Base-by-base conservation (phyloP, 2,113 vertebrate genomes). In the Nanorana parkeri region DNA sequence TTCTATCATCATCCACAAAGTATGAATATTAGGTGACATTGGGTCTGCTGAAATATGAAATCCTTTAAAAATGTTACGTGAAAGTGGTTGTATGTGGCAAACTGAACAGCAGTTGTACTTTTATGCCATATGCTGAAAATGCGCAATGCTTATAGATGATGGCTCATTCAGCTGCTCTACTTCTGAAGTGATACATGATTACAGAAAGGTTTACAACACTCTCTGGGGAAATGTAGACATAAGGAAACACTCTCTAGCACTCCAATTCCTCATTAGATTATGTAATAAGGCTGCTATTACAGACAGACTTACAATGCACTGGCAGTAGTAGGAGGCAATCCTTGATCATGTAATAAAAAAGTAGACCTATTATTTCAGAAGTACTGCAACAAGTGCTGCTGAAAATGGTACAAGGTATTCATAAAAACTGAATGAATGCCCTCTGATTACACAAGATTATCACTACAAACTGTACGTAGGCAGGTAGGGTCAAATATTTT, bases 161-260 rank as follows among this genome's bases (percentile, higher is more conserved):
- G 36, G 65, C n/a, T 68, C 52, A 32, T 58, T 68, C 24, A 41
- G 26, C 19, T 68, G 52, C 56, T 79, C 56, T 41, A 68, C 68
- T 55, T 79, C 17, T 68, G 28, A 78, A 58, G 77, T 23, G 28
- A 69, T 17, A 80, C 29, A 61, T 68, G 29, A 29, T 51, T 10
- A 52, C 21, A 68, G 65, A 3, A 8, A 55, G 20, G 41, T 68
- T 68, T 68, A 60, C 20, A 47, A 7, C 21, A 26, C 41, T 61
- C 55, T 51, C 55, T 28, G 17, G 55, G 67, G 78, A 80, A 28
- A 58, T 63, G 20, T 56, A 58, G 29, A 61, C 16, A 51, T 17
- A 71, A 13, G 55, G 66, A 41, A 79, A 19, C 77, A n/a, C 52
- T 58, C 19, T 47, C 28, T 10, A 58, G 17, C 52, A 80, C 66